These are phyloP conservation scores for Hemithea aestivaria DNA, from an alignment of 2,888 invertebrate species.

Conservation along the genomic window DNA sequence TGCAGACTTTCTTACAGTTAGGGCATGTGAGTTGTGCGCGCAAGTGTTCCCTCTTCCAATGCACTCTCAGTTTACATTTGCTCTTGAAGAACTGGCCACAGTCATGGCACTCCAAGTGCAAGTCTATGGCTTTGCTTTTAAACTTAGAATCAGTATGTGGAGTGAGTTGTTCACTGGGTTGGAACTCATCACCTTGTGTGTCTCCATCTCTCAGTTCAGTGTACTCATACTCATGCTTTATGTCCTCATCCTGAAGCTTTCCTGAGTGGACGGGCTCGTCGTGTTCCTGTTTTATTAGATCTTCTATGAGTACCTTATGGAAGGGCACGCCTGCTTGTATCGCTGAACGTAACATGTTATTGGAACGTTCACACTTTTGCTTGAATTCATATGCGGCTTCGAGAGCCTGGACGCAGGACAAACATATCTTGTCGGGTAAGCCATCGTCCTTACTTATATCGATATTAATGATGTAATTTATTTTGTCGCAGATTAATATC, in stretches of 20 bases:
- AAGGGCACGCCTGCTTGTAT: neutral
- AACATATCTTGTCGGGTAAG: slow-evolving; percentile 56
- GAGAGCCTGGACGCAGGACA: slow-evolving; percentile 50
- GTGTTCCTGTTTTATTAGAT: too few relatives aligned
- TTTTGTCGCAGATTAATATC: slow-evolving; percentile 44
- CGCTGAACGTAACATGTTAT: slow-evolving; percentile 37
- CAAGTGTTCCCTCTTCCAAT: slow-evolving; percentile 43
- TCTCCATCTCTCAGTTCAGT: too few relatives aligned
- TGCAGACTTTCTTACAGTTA: slow-evolving; percentile 33
- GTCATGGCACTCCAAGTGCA: slow-evolving; percentile 46
- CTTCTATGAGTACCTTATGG: neutral
- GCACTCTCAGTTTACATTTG: slow-evolving; percentile 47
- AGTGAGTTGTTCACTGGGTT: too few relatives aligned
- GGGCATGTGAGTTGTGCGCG: slow-evolving; percentile 32
- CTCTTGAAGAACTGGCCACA: slow-evolving; percentile 44
- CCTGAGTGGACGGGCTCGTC: too few relatives aligned
- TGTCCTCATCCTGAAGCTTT: too few relatives aligned
- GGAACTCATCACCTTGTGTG: too few relatives aligned
- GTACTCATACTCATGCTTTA: too few relatives aligned
- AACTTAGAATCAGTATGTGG: too few relatives aligned
- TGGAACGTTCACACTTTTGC: slow-evolving; percentile 52
- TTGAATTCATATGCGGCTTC: slow-evolving; percentile 56
- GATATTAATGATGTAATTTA: slow-evolving; percentile 49
- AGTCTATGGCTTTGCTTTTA: slow-evolving; percentile 25
- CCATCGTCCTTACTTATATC: slow-evolving; percentile 50